These are phyloP conservation scores for Oreochromis aureus DNA, from an alignment of 2,113 vertebrate species.

Conservation along the genomic window DNA sequence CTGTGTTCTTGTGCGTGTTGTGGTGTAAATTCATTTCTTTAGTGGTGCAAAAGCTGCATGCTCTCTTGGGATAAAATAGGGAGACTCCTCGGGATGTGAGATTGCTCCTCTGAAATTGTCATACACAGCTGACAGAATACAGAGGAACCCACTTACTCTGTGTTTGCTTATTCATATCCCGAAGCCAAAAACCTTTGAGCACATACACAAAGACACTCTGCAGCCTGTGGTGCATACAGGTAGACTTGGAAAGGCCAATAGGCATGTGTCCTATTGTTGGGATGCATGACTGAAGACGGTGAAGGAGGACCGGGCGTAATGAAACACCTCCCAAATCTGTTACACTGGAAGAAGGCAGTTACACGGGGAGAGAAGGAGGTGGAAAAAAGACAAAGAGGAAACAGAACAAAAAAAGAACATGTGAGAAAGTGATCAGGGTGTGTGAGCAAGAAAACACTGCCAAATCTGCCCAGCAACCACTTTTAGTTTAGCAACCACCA, in stretches of 20 bases:
- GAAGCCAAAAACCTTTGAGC: background rate
- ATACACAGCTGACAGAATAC: slow-evolving; percentile 44
- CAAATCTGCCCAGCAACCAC: slow-evolving; percentile 60
- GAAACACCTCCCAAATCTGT: slow-evolving; percentile 50
- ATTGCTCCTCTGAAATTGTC: slow-evolving; percentile 1
- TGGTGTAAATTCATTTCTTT: slow-evolving; percentile 47
- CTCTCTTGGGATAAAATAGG: slow-evolving; percentile 26
- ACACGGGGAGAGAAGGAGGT: background rate
- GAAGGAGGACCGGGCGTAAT: slow-evolving; percentile 23
- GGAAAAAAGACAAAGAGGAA: slow-evolving; percentile 8
- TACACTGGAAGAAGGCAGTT: background rate
- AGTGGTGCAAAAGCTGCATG: background rate
- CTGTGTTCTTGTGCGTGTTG: slow-evolving; percentile 28
- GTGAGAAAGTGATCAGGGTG: slow-evolving; percentile 32
- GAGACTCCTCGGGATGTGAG: slow-evolving; percentile 1
- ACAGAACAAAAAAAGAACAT: slow-evolving; percentile 19
- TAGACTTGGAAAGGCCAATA: background rate
- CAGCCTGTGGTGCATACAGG: background rate
- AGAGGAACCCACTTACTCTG: slow-evolving; percentile 53
- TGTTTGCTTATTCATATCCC: slow-evolving; percentile 59
- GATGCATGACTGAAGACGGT: background rate
- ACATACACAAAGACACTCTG: background rate
- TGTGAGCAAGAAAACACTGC: background rate
- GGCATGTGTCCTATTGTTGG: background rate
- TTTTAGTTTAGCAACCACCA: slow-evolving; percentile 15